Evolutionary conservation across 2,113 vertebrate genomes (phyloP).

Genomic region (Entomyzon cyanotis): DNA sequence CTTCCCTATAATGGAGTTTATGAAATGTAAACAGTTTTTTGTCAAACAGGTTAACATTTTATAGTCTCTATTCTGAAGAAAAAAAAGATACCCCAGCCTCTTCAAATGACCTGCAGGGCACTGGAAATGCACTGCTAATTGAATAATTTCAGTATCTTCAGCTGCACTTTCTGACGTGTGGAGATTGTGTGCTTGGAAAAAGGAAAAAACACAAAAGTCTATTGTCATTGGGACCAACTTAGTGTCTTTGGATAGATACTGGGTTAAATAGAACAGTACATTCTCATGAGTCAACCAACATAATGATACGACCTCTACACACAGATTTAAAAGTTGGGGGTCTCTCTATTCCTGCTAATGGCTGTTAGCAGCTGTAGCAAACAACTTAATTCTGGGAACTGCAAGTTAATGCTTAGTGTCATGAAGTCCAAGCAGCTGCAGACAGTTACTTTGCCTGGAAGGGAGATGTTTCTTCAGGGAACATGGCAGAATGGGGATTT

Average conservation of each 20-base stretch:
- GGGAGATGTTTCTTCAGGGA: neutral
- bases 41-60: neutral
- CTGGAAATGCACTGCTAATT: neutral
- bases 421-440: neutral
- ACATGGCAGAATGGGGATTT: neutral
- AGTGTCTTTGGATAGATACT: neutral
- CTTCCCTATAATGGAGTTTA: neutral
- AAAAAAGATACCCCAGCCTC: neutral
- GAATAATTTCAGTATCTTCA: neutral
- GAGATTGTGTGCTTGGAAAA: neutral
- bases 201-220: neutral
- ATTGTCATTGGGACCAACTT: neutral
- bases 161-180: neutral
- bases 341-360: neutral
- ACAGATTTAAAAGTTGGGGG: neutral
- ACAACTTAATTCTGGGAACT: neutral
- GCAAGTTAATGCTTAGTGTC: neutral
- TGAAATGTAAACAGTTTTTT: neutral
- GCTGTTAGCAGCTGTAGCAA: neutral
- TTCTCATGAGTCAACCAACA: neutral
- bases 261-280: neutral
- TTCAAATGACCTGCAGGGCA: neutral
- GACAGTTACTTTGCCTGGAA: neutral
- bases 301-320: neutral
- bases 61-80: neutral